Base-by-base conservation (phyloP, 1,140 invertebrate genomes). In the Heliconius nattereri region DNA sequence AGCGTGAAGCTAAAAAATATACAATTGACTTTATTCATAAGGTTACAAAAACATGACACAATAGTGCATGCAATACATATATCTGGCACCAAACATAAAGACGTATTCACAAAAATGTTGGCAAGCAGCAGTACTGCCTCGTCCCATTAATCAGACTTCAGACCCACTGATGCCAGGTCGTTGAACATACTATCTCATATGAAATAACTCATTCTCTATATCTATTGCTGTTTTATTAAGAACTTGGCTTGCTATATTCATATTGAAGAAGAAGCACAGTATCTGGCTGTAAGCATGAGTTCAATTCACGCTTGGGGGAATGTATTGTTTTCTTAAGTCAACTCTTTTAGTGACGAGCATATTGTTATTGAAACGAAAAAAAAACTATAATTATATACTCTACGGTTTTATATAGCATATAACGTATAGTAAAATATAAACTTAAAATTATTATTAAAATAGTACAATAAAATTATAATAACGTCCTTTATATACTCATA, bases 71-170 rank as follows among this genome's bases (percentile, higher is more conserved):
- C 60, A 29, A 26, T 23, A 32, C 32, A 32, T 32, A 57, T 57
- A 57, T 57, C 20, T 57, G 60, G 60, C 60, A 26, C 54, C 60
- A 26, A 66, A 29, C 23, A 66, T 26, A 66, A 66, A 66, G 20
- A 66, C 23, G 60, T 66, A 29, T 66, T 66, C 60, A 66, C 60
- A 66, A 66, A 66, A 66, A 66, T 66, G 49, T 66, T 66, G 60
- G 60, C 60, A 26, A 66, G 29, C 60, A 13, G 29, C 60, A 66
- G n/a, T 66, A 26, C 23, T 66, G 60, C 29, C 23, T 26, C 60
- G 11, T 66, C 23, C 23, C 60, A 66, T 66, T 66, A 66, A 29
- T 66, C 60, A 57, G 8, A 8, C n/a, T n/a, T 0, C 54, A 29
- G 60, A 66, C 23, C 26, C 23, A 7, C 60, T 66, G 23, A 66